Conservation (phyloP, 1,140 invertebrate genomes). For the Nebria ingens region DNA sequence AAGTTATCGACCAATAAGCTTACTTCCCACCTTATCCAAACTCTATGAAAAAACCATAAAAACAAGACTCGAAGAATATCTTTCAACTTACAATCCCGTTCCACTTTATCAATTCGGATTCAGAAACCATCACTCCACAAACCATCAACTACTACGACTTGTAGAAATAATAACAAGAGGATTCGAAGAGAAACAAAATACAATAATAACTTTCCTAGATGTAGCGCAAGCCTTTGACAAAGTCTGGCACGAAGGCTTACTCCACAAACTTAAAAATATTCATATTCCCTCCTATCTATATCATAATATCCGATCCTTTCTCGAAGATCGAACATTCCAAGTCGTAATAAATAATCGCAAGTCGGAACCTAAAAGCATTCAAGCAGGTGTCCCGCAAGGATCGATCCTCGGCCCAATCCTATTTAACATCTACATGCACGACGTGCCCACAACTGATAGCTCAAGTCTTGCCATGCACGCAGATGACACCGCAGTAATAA, state of each 20-base stretch:
- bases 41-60: conserved; percentile 17
- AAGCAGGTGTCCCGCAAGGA: conserved; percentile 25
- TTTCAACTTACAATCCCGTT: neutral
- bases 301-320: conserved; percentile 21
- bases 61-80: conserved; percentile 9
- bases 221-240: conserved; percentile 30
- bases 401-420: conserved; percentile 21
- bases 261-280: conserved; percentile 22
- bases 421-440: conserved; percentile 18
- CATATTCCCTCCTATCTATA: conserved; percentile 17
- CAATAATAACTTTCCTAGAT: conserved; percentile 22
- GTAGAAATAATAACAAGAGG: conserved; percentile 2
- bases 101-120: conserved; percentile 17
- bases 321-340: conserved; percentile 20
- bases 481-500: conserved; percentile 25
- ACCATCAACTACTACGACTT: conserved; percentile 15
- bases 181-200: conserved; percentile 17
- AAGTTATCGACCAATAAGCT: conserved; percentile 20
- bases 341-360: conserved; percentile 18
- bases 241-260: conserved; percentile 26
- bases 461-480: conserved; percentile 23
- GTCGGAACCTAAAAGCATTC: conserved; percentile 15
- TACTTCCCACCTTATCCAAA: conserved; percentile 18
- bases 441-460: conserved; percentile 19
- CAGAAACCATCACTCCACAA: conserved; percentile 12